Percentiles rank a stretch among this genome's conserved stretches.
phyloP scores from a whole-genome alignment of 2,888 invertebrate species.

The Halictus ligatus region DNA sequence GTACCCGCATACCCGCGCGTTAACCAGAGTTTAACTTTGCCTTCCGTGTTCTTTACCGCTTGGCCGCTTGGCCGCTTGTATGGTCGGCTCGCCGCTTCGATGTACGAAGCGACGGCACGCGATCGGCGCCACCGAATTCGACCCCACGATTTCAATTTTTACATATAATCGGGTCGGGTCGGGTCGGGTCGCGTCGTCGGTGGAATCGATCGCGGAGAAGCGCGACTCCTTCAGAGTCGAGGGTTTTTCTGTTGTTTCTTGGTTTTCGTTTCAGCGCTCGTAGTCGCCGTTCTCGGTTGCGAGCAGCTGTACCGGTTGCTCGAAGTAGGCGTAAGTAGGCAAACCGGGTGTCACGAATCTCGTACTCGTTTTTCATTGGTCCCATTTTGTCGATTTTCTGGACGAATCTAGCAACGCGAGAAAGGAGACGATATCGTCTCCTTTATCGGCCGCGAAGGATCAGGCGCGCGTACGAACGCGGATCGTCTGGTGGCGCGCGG shows the following conservation, averaged over 20 bases:
- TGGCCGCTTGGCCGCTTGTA: background rate
- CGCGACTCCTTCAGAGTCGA: background rate
- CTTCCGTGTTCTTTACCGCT: background rate
- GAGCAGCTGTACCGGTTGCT: constrained; percentile 75
- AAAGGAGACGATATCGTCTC: background rate
- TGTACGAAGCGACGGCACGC: background rate
- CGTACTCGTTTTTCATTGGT: constrained; percentile 40
- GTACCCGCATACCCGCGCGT: constrained; percentile 12
- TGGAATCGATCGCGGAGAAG: background rate
- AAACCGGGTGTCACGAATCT: constrained; percentile 78
- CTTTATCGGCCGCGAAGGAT: background rate
- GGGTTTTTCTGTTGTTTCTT: background rate
- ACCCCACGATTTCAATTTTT: background rate
- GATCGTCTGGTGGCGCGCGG: too few relatives aligned
- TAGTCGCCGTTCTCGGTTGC: constrained; percentile 65
- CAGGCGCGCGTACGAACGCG: background rate
- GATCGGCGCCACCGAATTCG: background rate
- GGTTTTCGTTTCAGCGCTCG: background rate
- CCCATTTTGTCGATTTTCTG: background rate
- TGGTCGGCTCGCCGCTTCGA: background rate
- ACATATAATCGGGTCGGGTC: background rate
- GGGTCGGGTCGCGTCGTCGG: background rate
- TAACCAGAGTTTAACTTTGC: background rate
- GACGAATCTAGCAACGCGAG: background rate
- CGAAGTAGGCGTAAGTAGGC: constrained; percentile 82